Evolutionary conservation across 2,888 invertebrate species (phyloP), one percentile per base, ranked within the genome.

Genomic region (Clusia tigrina): DNA sequence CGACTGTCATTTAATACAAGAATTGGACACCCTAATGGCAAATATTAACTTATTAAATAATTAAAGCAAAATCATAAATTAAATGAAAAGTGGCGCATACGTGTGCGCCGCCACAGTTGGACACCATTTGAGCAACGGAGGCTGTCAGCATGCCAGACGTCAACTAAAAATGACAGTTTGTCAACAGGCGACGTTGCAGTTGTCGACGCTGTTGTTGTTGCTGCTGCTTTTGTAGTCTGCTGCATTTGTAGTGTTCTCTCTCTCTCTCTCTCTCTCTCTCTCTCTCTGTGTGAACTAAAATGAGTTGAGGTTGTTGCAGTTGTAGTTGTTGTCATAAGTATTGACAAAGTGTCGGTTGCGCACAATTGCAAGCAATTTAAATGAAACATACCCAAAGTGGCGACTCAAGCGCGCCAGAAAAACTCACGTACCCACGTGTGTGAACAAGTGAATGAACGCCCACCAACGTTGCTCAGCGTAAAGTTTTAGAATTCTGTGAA

Each of bases 341-440:
- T 12, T 42, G 42, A 42, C n/a, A 42, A 42, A 42, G 32, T 42
- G 42, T n/a, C n/a, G n/a, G 42, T n/a, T 42, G n/a, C n/a, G 42
- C n/a, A 17, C 42, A 42, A 12, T 42, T 42, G 42, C 12, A 6
- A 42, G n/a, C 42, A n/a, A 42, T n/a, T 42, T n/a, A 42, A 42
- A 42, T 42, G 42, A 42, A n/a, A 42, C 42, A 42, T n/a, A n/a
- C 3, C 12, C 42, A 42, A 42, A 42, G 42, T 6, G 9, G 42
- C 32, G 12, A 32, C 6, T 12, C 6, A 9, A 9, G 32, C 32
- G 12, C 32, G 32, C n/a, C n/a, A n/a, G n/a, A n/a, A n/a, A n/a
- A n/a, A n/a, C n/a, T n/a, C n/a, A n/a, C n/a, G n/a, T n/a, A n/a
- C n/a, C n/a, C n/a, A n/a, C n/a, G n/a, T n/a, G n/a, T n/a, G n/a